These are phyloP conservation scores for Peucedramus taeniatus DNA, from an alignment of 2,113 vertebrate genomes.

Conservation along the genomic window DNA sequence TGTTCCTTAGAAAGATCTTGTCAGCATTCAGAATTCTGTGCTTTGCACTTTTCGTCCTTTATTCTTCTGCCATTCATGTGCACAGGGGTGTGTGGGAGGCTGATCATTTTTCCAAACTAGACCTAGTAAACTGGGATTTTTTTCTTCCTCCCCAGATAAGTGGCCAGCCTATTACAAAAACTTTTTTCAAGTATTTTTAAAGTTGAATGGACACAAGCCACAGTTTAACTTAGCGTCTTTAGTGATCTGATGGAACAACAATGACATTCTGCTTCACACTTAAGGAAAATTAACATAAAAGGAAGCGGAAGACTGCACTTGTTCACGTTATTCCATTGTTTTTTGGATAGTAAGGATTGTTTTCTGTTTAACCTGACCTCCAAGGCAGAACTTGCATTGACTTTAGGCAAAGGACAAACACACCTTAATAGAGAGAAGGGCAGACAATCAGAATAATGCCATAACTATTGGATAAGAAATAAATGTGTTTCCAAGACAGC, in stretches of 20 bases:
- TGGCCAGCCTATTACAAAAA: neutral
- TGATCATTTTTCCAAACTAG: slow-evolving; percentile 44
- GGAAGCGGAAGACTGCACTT: neutral
- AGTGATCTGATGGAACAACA: slow-evolving; percentile 11
- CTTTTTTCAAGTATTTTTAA: neutral
- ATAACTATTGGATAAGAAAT: neutral
- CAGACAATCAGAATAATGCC: neutral
- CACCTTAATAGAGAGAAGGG: neutral
- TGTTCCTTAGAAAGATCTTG: neutral
- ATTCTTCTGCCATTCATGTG: slow-evolving; percentile 29
- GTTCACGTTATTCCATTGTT: neutral
- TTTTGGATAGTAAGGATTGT: neutral
- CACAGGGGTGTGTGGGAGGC: neutral
- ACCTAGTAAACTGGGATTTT: slow-evolving; percentile 30
- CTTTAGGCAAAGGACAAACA: neutral
- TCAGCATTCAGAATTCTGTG: neutral
- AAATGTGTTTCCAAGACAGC: neutral
- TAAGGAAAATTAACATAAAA: neutral
- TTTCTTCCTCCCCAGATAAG: slow-evolving; percentile 36
- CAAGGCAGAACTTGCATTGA: neutral
- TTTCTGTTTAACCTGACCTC: neutral
- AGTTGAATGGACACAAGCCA: neutral
- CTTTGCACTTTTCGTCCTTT: slow-evolving; percentile 18
- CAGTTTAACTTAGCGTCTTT: slow-evolving; percentile 19
- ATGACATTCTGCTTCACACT: neutral